Evolutionary conservation across 2,888 invertebrate genomes (phyloP).

Genomic region (Dione juno): DNA sequence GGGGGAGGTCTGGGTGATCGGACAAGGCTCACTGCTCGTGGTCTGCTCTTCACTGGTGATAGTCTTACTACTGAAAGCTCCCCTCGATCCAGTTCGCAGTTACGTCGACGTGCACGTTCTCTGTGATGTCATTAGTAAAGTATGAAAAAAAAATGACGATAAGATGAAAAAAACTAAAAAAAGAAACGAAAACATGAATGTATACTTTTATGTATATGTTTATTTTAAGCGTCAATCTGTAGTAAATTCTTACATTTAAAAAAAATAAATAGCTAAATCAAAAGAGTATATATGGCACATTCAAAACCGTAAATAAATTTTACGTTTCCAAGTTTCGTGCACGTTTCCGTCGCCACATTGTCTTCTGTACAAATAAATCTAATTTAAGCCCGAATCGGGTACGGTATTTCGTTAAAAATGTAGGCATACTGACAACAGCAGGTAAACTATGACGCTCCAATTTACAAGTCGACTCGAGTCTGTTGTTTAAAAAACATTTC

Average conservation of each 20-base stretch:
- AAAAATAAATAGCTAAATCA: too few species aligned
- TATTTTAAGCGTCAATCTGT: too few species aligned
- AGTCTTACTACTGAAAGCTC: constrained; percentile 91
- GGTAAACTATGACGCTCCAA: constrained; percentile 13
- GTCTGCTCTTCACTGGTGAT: constrained; percentile 69
- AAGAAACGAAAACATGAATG: background rate
- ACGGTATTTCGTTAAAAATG: constrained; percentile 20
- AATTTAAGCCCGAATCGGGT: background rate
- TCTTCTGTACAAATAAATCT: constrained; percentile 17
- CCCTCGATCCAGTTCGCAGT: constrained; percentile 92
- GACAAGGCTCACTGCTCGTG: constrained; percentile 70
- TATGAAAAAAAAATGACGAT: background rate
- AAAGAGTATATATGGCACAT: background rate
- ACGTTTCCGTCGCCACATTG: background rate
- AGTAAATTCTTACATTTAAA: too few species aligned
- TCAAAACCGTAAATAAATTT: constrained; percentile 1
- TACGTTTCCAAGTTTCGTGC: constrained; percentile 1
- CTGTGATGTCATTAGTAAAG: constrained; percentile 59
- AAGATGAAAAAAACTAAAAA: background rate
- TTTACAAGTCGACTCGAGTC: constrained; percentile 1
- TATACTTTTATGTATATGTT: too few species aligned
- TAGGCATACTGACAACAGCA: constrained; percentile 16
- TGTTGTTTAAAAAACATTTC: constrained; percentile 6
- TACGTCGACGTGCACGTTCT: constrained; percentile 91
- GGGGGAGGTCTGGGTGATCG: constrained; percentile 89